These are phyloP conservation scores for Trichoplusia ni DNA, from an alignment of 1,140 invertebrate genomes.

Conservation along the genomic window DNA sequence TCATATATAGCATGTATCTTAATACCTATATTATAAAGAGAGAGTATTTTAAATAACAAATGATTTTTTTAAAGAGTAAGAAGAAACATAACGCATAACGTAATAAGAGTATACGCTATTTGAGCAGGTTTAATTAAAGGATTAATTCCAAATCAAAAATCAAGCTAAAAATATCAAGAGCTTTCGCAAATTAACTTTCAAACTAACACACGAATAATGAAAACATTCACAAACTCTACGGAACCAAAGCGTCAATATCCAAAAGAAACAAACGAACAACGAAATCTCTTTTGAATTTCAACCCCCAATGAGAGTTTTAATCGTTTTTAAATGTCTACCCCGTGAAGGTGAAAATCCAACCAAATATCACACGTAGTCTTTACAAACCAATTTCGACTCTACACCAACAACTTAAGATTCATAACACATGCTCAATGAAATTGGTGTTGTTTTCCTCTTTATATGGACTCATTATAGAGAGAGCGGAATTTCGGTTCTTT, in stretches of 20 bases:
- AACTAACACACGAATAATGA: neutral
- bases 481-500: slow-evolving; percentile 7
- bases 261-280: slow-evolving; percentile 27
- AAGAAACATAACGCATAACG: too few species aligned
- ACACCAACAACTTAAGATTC: neutral
- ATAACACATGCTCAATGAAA: neutral
- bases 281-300: slow-evolving; percentile 26
- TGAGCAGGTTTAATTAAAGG: too few species aligned
- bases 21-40: too few species aligned
- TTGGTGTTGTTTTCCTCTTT: slow-evolving; percentile 9
- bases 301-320: slow-evolving; percentile 30
- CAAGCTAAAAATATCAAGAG: neutral
- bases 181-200: neutral
- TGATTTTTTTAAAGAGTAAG: too few species aligned
- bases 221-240: neutral
- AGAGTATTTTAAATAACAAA: too few species aligned
- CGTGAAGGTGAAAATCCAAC: slow-evolving; percentile 24
- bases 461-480: slow-evolving; percentile 24
- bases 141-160: too few species aligned
- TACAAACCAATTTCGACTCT: neutral
- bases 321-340: slow-evolving; percentile 33
- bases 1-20: too few species aligned
- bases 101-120: too few species aligned
- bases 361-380: neutral
- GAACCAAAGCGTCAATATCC: slow-evolving; percentile 11